Evolutionary conservation across 2,113 vertebrate species (phyloP).

Genomic region (Myocastor coypus): DNA sequence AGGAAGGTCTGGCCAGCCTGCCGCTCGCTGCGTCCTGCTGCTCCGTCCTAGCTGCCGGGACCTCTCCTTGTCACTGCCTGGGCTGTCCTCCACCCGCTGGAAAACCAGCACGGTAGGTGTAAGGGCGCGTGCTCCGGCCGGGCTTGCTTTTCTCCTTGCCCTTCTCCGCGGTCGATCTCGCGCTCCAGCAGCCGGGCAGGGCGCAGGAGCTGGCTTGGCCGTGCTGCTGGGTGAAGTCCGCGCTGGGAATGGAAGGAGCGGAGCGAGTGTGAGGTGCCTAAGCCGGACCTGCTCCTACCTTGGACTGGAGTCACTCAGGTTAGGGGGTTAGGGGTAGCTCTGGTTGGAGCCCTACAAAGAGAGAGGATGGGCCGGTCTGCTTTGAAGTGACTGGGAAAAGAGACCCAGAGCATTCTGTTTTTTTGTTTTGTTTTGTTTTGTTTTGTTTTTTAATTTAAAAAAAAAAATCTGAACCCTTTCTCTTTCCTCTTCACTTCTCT

Average conservation of each 20-base stretch:
- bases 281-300: neutral
- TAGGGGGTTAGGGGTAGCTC: neutral
- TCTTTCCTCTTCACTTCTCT: neutral
- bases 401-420: neutral
- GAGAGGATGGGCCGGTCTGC: neutral
- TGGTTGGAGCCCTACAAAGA: neutral
- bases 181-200: neutral
- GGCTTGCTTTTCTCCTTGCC: neutral
- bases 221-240: constrained; percentile 59
- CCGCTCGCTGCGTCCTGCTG: accelerated
- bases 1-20: constrained; percentile 37
- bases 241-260: neutral
- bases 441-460: neutral
- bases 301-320: neutral
- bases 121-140: accelerated
- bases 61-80: neutral
- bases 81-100: accelerated
- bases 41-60: constrained; percentile 15
- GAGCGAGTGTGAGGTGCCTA: neutral
- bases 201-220: constrained; percentile 73
- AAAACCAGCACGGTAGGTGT: constrained; percentile 79
- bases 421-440: too few species aligned
- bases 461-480: constrained; percentile 27
- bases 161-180: neutral
- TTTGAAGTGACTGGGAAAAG: constrained; percentile 13